Conservation (phyloP, 2,888 invertebrate species). For the Hypsopygia costalis region DNA sequence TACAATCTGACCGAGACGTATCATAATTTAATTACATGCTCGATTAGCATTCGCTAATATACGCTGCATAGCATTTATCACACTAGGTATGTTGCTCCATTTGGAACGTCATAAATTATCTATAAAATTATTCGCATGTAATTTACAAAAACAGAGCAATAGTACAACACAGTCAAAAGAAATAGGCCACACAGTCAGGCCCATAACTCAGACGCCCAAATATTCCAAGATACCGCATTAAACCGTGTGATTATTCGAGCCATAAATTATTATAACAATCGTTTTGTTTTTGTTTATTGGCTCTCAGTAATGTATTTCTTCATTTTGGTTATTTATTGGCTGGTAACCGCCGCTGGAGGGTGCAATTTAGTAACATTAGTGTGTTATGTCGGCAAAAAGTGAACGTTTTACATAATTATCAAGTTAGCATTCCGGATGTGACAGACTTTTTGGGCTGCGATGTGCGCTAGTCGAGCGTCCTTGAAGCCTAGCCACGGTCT, state of each 20-base stretch:
- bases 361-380: slow-evolving; percentile 20
- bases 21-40: too few relatives aligned
- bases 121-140: too few relatives aligned
- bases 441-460: too few relatives aligned
- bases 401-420: slow-evolving; percentile 9
- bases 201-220: slow-evolving; percentile 3
- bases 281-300: slow-evolving; percentile 18
- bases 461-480: too few relatives aligned
- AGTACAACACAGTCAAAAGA: too few relatives aligned
- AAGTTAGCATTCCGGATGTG: not conserved
- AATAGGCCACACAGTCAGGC: not conserved
- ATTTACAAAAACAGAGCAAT: too few relatives aligned
- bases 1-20: too few relatives aligned
- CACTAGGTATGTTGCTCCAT: too few relatives aligned
- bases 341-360: slow-evolving; percentile 16
- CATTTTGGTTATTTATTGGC: slow-evolving; percentile 21
- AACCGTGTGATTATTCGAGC: slow-evolving; percentile 16
- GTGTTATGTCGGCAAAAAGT: slow-evolving; percentile 18
- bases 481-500: slow-evolving; percentile 5
- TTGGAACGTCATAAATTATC: too few relatives aligned
- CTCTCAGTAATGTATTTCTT: slow-evolving; percentile 21
- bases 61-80: too few relatives aligned
- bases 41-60: too few relatives aligned
- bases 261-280: slow-evolving; percentile 16
- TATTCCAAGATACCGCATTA: slow-evolving; percentile 13